phyloP scores from a whole-genome alignment of 2,888 invertebrate species.

The Saturnia pavonia region DNA sequence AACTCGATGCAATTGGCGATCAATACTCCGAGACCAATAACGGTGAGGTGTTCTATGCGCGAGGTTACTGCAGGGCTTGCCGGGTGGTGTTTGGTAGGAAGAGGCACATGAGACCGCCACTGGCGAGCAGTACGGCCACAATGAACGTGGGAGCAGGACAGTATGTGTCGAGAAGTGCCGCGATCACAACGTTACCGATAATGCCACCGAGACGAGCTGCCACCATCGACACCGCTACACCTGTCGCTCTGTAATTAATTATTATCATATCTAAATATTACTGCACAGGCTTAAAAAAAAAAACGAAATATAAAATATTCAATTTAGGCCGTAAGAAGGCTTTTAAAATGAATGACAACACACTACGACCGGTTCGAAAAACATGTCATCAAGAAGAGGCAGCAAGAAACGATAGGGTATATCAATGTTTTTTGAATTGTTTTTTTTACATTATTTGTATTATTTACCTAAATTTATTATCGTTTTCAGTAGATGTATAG shows the following conservation, averaged over 20 bases:
- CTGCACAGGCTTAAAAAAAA: too few species aligned
- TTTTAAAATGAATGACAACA: too few species aligned
- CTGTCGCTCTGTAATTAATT: slow-evolving; percentile 87
- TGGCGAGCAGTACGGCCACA: slow-evolving; percentile 91
- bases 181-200: slow-evolving; percentile 92
- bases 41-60: background rate
- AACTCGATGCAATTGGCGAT: background rate
- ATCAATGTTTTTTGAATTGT: too few species aligned
- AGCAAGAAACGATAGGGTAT: too few species aligned
- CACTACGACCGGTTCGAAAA: too few species aligned
- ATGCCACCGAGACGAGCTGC: slow-evolving; percentile 95
- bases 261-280: too few species aligned
- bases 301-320: too few species aligned
- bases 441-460: too few species aligned
- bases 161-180: slow-evolving; percentile 91
- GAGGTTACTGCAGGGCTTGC: slow-evolving; percentile 83
- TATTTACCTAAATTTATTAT: too few species aligned
- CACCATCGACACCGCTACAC: slow-evolving; percentile 95
- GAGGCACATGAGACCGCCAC: slow-evolving; percentile 94
- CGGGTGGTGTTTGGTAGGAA: slow-evolving; percentile 94
- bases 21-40: background rate
- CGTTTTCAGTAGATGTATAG: too few species aligned
- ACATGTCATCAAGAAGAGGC: too few species aligned
- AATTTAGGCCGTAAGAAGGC: too few species aligned
- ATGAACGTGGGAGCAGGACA: slow-evolving; percentile 97